Evolutionary conservation across 2,797 vertebrate species (phyloP), one percentile per base, ranked within the genome.

Genomic region (Centroberyx gerrardi): DNA sequence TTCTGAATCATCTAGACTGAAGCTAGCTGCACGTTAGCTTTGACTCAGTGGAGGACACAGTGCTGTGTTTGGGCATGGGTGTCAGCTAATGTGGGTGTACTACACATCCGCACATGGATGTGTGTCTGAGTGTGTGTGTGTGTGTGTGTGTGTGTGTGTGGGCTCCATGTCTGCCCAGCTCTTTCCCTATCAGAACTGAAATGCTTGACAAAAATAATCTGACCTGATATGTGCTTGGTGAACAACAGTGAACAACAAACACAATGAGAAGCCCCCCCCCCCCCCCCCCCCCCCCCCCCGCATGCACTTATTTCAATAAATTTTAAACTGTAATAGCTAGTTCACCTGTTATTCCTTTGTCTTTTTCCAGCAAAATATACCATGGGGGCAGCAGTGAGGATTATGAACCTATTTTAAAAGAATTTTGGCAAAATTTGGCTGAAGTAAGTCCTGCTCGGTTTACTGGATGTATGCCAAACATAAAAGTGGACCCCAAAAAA

Each of bases 211-310:
- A 78, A 83, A 88, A 84, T 88, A 89, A 91, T 84, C 77, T 76
- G 87, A 91, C 83, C 87, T 84, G 91, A 89, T 86, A 80, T 83
- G 82, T 70, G 70, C 67, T 82, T 78, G 75, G 82, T 83, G 59
- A 36, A 61, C 72, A 9, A 56, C 73, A 84, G 62, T 15, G 72
- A 73, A 79, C 68, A 85, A 61, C 67, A 78, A 76, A 79, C 82
- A 80, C 58, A 65, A 46, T 0, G 48, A 80, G 63, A 42, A 44
- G 71, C 14, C n/a, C n/a, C n/a, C n/a, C n/a, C n/a, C n/a, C n/a
- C n/a, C n/a, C n/a, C n/a, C n/a, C n/a, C n/a, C n/a, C n/a, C n/a
- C n/a, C n/a, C n/a, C n/a, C n/a, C n/a, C n/a, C n/a, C n/a, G n/a
- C n/a, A n/a, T n/a, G n/a, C n/a, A n/a, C n/a, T 22, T 22, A 22